Evolutionary conservation across 2,888 invertebrate species (phyloP), one percentile per base, ranked within the genome.

Genomic region (Dicyrtomina minuta): DNA sequence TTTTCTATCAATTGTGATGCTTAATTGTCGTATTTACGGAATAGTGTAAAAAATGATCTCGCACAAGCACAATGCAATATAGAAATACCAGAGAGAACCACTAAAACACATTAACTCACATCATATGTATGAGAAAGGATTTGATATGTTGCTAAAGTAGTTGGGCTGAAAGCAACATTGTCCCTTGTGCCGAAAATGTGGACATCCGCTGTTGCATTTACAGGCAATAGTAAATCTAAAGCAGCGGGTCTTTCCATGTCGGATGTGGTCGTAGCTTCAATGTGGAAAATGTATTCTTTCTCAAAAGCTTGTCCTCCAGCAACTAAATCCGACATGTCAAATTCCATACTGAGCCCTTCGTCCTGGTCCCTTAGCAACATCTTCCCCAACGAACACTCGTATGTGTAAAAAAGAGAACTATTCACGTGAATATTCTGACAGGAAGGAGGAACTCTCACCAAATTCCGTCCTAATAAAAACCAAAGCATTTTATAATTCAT

Each of bases 181-280:
- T 60, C 24, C 17, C 26, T 8, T 24, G 27, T 65, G 5, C 55
- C 70, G 1, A 22, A 39, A 10, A 70, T 20, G 12, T 53, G 27
- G 4, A 65, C 24, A 24, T 70, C 65, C 17, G 65, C 70, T 5
- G 24, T 17, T 17, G 51, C 56, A 12, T 43, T 43, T 1, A 66
- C n/a, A 22, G 66, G 66, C 4, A 70, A n/a, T 2, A 60, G 27
- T 15, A 70, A 43, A 6, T 20, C n/a, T 13, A 61, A 10, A 8
- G 41, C 26, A 10, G 44, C 51, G 8, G 53, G 43, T 33, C 24
- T 22, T 6, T 43, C 43, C 56, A 72, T 22, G 26, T 75, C 72
- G 0, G 74, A 73, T 0, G 51, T 59, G 0, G 74, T 74, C 33
- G 39, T 26, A 0, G 70, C 76, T 12, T 68, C 71, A 12, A 76